Evolutionary conservation across 2,113 vertebrate genomes (phyloP).

Genomic region (Pseudopodoces humilis): DNA sequence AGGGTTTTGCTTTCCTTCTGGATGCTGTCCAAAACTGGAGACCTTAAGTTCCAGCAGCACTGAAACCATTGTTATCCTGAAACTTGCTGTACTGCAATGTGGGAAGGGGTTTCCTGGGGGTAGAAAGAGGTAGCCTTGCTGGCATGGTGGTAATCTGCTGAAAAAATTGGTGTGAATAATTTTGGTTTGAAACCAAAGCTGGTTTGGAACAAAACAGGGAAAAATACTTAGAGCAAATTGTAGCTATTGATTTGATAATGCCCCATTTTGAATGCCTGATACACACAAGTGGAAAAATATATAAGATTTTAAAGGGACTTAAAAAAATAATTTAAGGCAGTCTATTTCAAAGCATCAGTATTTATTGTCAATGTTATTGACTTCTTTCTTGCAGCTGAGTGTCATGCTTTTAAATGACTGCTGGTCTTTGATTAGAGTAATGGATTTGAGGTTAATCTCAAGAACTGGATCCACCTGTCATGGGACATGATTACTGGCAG

Average conservation of each 20-base stretch:
- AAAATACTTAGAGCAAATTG: neutral
- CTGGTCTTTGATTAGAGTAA: neutral
- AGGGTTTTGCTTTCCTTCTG: neutral
- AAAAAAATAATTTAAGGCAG: neutral
- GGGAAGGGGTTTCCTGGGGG: accelerated
- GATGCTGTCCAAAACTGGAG: neutral
- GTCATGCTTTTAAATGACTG: neutral
- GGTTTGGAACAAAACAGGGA: neutral
- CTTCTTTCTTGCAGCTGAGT: neutral
- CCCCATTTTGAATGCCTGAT: neutral
- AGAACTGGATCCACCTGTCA: neutral
- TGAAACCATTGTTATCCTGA: neutral
- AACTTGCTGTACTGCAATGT: accelerated
- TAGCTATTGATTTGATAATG: neutral
- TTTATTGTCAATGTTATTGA: neutral
- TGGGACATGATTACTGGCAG: neutral
- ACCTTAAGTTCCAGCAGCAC: neutral
- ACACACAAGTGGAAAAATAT: neutral
- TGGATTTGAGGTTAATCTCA: constrained; percentile 13
- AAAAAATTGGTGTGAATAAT: neutral
- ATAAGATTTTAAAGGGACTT: neutral
- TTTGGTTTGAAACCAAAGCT: neutral
- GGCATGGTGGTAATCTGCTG: neutral
- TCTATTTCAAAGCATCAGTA: neutral
- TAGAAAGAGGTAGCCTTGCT: neutral